Evolutionary conservation across 2,113 vertebrate species (phyloP), one percentile per base, ranked within the genome.

Genomic region (Elaphurus davidianus): DNA sequence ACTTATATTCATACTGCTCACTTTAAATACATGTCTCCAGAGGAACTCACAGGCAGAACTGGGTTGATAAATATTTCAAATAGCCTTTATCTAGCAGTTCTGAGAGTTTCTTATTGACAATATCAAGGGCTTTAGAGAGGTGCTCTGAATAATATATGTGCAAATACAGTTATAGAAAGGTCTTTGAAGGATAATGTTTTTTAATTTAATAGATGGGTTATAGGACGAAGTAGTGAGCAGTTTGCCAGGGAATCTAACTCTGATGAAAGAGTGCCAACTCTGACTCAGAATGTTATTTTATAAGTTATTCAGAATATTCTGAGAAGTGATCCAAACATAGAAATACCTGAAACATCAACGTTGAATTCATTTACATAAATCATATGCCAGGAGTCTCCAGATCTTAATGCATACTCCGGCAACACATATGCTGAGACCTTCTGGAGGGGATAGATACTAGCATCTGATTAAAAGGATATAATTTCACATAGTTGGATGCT

Each of bases 41-140:
- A 98, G 97, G 79, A 98, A 57, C 12, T 62, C 95, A 92, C 14
- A 84, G 92, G 97, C 94, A 96, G 86, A 67, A 92, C 36, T 97
- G 60, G 88, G 30, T 88, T 97, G 95, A 98, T 98, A 98, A 98
- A 98, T 98, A 98, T 98, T 99, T 98, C 79, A 98, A 96, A 98
- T 67, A 76, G 62, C 71, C 25, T 97, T 98, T 98, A 90, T 54
- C 14, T 40, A 88, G 55, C 52, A 97, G 45, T 93, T 97, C 97
- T 98, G 74, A 98, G 94, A 94, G 57, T 97, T 98, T 96, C 52
- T 94, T 97, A 95, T 91, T 96, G 92, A 97, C 57, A 96, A 55
- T 97, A 95, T 96, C 87, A 98, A 98, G 52, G 52, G 12, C 64
- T 98, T 52, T 74, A 83, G 4, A 64, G 30, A 97, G 9, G 62